Percentiles rank a stretch among this genome's conserved stretches.
Evolutionary conservation across 2,797 vertebrate species (phyloP).

Genomic region (Picus viridis): DNA sequence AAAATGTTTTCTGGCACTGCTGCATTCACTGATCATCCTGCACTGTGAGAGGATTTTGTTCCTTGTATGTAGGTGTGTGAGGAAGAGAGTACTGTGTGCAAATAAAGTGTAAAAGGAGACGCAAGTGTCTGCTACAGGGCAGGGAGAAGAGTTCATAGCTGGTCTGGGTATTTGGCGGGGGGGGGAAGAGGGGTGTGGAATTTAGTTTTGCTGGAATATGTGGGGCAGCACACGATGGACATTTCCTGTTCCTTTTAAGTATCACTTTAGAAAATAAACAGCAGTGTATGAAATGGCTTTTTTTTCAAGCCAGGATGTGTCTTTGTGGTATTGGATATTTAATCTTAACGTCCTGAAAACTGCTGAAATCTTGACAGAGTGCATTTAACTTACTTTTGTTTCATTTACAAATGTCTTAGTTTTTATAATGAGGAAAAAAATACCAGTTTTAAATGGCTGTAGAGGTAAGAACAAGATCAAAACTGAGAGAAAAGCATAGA

Average conservation of each 20-base stretch:
- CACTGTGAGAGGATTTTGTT: background rate
- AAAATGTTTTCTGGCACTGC: background rate
- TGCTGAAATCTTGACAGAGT: background rate
- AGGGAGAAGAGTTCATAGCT: slow-evolving; percentile 5
- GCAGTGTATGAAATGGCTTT: background rate
- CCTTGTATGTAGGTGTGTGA: background rate
- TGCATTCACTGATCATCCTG: background rate
- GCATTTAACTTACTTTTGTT: background rate
- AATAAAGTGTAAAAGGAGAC: slow-evolving; percentile 33
- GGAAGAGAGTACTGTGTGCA: background rate
- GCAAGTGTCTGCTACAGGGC: background rate
- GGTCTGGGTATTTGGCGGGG: background rate
- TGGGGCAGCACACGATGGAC: background rate
- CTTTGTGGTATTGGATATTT: background rate
- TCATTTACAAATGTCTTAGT: background rate
- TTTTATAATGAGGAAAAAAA: background rate
- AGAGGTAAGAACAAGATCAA: slow-evolving; percentile 1
- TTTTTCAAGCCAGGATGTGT: background rate
- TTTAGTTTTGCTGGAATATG: background rate
- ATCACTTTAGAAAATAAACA: slow-evolving; percentile 18
- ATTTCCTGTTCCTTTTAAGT: slow-evolving; percentile 20
- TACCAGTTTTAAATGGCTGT: background rate
- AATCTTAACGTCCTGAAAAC: background rate
- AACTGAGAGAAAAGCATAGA: slow-evolving; percentile 27
- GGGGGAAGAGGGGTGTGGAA: background rate